A percentile compares a stretch with the other conserved stretches of the same genome.
Evolutionary conservation across 2,888 invertebrate genomes (phyloP).

Genomic region (Philopedon plagiatum): DNA sequence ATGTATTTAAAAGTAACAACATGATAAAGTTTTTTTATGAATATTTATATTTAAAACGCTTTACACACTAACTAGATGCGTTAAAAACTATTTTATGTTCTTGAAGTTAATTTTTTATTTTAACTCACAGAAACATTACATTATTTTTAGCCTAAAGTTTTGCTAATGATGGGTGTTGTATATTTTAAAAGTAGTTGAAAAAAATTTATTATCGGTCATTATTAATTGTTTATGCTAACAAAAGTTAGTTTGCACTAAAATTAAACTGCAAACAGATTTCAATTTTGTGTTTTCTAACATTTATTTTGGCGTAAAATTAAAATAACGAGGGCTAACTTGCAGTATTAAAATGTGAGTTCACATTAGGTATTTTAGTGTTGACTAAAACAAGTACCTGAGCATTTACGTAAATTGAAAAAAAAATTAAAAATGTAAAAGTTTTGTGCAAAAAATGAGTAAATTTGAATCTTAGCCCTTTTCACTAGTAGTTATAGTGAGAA

Average conservation of each 20-base stretch:
- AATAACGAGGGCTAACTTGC: neutral
- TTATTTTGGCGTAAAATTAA: neutral
- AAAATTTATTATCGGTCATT: neutral
- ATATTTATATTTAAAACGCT: neutral
- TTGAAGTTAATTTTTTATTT: neutral
- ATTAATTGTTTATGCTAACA: neutral
- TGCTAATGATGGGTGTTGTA: neutral
- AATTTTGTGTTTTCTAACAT: neutral
- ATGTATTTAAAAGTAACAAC: neutral
- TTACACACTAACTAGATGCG: neutral
- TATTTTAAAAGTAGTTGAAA: neutral
- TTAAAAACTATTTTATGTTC: neutral
- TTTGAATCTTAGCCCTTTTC: no score
- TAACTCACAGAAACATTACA: neutral
- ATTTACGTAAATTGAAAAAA: no score
- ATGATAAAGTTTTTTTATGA: neutral
- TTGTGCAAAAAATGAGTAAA: no score
- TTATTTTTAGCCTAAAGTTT: no score
- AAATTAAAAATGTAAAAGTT: no score
- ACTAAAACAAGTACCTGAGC: no score
- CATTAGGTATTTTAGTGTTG: no score
- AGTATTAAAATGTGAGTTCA: no score
- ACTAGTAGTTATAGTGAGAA: no score
- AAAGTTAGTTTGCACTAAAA: neutral
- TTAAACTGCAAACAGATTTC: neutral